Evolutionary conservation across 2,113 vertebrate species (phyloP), one percentile per base, ranked within the genome.

Genomic region (Candoia aspera): DNA sequence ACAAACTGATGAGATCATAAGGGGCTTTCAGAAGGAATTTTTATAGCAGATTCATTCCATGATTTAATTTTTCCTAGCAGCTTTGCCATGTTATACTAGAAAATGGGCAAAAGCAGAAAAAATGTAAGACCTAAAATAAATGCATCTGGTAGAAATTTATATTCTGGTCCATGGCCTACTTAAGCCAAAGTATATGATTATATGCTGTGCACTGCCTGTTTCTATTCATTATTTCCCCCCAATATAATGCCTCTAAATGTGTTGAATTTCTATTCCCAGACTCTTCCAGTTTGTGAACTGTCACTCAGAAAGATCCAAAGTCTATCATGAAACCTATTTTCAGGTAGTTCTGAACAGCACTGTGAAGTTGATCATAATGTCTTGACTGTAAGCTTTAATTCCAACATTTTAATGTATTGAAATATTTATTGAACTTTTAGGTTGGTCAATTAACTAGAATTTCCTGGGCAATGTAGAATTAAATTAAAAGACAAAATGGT

Each of bases 11-110:
- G 92, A 93, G 90, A 46, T 88, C 90, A 49, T 57, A 55, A 68
- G 73, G 86, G 86, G 57, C 53, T 88, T 89, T 93, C 90, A 93
- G 68, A 57, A 89, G 57, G 86, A 64, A 88, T 93, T 88, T 91
- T 88, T 88, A 84, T 91, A 64, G 86, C n/a, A 88, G 73, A 54
- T 37, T 57, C 46, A 17, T 88, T 79, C 68, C 24, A 49, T 91
- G 57, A 91, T 93, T 93, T 87, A 93, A 62, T 89, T 89, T 85
- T 88, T 57, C 68, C 90, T 57, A 85, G 58, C 68, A 88, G 26
- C 33, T 55, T 88, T 88, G 86, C 58, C 86, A 29, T 62, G 21
- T 88, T 62, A 33, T 23, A 42, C 11, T 84, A 93, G 57, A 88
- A 91, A 90, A 21, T 49, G 23, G 83, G 57, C 17, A 92, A 73